phyloP scores from a whole-genome alignment of 2,797 vertebrate species.

The Halcyon chelicuti region DNA sequence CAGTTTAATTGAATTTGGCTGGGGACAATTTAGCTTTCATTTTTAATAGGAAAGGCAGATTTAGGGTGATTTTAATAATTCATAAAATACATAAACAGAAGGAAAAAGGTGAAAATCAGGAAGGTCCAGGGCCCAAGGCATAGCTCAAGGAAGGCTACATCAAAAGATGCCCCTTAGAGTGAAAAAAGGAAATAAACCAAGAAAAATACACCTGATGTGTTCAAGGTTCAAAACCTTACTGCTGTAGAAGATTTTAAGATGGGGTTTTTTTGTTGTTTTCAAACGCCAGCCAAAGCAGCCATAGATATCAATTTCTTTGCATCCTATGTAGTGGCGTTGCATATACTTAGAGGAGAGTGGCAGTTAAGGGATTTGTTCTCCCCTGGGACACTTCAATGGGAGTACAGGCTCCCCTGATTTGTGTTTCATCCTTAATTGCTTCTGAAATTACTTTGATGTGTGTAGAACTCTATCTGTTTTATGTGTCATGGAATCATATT shows the following conservation, averaged over 20 bases:
- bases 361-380: conserved; percentile 21
- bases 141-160: not conserved
- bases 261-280: not conserved
- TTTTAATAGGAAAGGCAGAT: not conserved
- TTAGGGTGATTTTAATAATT: not conserved
- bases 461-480: conserved; percentile 29
- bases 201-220: not conserved
- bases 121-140: not conserved
- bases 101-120: not conserved
- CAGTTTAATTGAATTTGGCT: not conserved
- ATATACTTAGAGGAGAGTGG: not conserved
- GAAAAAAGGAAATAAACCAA: not conserved
- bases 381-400: conserved; percentile 26
- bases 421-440: conserved; percentile 59
- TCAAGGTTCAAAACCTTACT: not conserved
- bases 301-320: not conserved
- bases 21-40: not conserved
- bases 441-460: conserved; percentile 57
- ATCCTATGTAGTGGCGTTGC: not conserved
- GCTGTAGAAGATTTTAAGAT: not conserved
- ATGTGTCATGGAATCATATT: conserved; percentile 23
- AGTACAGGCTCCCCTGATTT: conserved; percentile 18
- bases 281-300: not conserved
- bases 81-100: not conserved
- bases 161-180: not conserved